Conservation (phyloP, 2,113 vertebrate genomes). For the Phyllopteryx taeniolatus region DNA sequence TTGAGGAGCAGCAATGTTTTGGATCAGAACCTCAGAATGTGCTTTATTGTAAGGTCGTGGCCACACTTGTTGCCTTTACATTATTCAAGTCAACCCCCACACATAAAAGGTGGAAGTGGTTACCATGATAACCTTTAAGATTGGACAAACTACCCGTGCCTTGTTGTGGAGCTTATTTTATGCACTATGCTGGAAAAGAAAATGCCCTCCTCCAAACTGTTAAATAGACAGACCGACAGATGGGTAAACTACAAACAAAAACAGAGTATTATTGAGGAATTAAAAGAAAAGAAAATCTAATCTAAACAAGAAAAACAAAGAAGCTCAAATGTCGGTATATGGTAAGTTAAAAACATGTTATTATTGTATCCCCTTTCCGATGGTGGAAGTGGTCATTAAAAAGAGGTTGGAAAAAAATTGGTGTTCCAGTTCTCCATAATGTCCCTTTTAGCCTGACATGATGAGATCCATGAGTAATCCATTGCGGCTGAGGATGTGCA, state of each 20-base stretch:
- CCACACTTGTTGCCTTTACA: conserved; percentile 1
- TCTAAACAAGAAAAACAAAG: not conserved
- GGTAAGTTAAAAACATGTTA: not conserved
- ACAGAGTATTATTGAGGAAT: not conserved
- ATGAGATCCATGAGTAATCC: conserved; percentile 30
- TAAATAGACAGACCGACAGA: no score
- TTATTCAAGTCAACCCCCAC: not conserved
- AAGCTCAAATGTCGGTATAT: no score
- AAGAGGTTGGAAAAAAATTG: not conserved
- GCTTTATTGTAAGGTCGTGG: conserved; percentile 23
- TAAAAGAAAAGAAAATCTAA: not conserved
- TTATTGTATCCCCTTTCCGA: not conserved
- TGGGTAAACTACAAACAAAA: not conserved
- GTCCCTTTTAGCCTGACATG: conserved; percentile 17
- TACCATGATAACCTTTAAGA: no score
- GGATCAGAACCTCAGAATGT: not conserved
- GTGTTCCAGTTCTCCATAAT: not conserved
- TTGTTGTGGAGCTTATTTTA: no score
- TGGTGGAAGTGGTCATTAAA: no score
- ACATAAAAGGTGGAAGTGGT: no score
- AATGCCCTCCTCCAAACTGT: no score
- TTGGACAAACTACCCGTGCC: no score
- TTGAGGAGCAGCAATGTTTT: not conserved
- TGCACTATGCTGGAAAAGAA: no score
- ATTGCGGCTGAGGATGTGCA: conserved; percentile 44